Conservation (phyloP, 1,140 invertebrate genomes). For the Polypedilum vanderplanki region DNA sequence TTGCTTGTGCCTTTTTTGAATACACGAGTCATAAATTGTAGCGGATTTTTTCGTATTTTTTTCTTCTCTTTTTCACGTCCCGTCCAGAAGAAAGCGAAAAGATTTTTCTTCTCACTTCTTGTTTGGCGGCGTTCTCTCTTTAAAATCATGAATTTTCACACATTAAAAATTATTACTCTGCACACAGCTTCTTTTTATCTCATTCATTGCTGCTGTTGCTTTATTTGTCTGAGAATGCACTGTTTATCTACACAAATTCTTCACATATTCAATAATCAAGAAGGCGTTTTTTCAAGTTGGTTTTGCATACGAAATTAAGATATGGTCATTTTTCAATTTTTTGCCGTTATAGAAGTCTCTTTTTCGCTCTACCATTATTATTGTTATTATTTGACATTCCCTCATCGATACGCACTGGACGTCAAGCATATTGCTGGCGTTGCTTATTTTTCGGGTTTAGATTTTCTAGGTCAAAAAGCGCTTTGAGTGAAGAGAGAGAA, state of each 20-base stretch:
- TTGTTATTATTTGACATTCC: slow-evolving; percentile 14
- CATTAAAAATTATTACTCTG: slow-evolving; percentile 28
- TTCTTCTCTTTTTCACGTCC: neutral
- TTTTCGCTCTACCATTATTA: neutral
- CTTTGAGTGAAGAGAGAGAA: neutral
- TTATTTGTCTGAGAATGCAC: neutral
- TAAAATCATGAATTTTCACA: slow-evolving; percentile 22
- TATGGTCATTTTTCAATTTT: slow-evolving; percentile 5
- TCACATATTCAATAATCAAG: neutral
- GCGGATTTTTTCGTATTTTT: slow-evolving; percentile 24
- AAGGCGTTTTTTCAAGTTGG: neutral
- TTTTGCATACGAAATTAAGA: neutral
- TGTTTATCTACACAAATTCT: neutral
- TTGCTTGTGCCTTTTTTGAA: slow-evolving; percentile 25
- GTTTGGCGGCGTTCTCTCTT: neutral
- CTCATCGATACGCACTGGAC: slow-evolving; percentile 8
- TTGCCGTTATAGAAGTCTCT: neutral
- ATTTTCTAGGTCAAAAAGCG: slow-evolving; percentile 22
- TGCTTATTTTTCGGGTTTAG: slow-evolving; percentile 1
- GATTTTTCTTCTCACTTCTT: neutral
- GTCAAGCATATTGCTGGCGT: neutral
- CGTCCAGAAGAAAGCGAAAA: slow-evolving; percentile 22
- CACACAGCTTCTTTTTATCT: slow-evolving; percentile 4
- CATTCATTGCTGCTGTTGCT: neutral
- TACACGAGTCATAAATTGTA: slow-evolving; percentile 27